Conservation (phyloP, 1,140 invertebrate species). For the Drosophila nasuta region DNA sequence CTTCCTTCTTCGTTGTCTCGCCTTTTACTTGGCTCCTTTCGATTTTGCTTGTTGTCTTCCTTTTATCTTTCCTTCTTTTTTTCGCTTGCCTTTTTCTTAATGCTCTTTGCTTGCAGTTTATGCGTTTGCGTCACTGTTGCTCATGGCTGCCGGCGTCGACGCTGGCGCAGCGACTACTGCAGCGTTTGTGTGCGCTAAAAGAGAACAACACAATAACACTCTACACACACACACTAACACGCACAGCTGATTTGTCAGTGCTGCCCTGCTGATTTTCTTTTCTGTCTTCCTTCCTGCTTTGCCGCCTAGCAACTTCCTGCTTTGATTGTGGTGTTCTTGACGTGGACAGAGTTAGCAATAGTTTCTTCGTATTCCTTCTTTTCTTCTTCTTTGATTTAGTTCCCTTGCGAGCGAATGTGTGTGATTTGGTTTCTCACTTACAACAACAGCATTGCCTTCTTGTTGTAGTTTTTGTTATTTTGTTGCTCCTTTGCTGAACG, state of each 20-base stretch:
- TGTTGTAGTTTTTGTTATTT: conserved; percentile 1
- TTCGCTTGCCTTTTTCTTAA: background rate
- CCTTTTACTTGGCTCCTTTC: background rate
- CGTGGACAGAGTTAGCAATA: background rate
- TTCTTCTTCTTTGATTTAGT: background rate
- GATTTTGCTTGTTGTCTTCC: too few species aligned
- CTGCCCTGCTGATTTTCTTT: background rate
- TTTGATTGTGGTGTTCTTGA: background rate
- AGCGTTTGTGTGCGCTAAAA: background rate
- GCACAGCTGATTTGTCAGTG: background rate
- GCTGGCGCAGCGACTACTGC: conserved; percentile 1
- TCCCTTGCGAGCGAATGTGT: background rate
- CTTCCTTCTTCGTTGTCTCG: background rate
- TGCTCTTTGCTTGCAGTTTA: background rate
- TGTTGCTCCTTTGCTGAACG: conserved; percentile 14
- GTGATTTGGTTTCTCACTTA: conserved; percentile 11
- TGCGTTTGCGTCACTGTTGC: background rate
- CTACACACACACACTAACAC: too few species aligned
- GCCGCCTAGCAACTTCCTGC: background rate
- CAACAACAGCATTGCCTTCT: conserved; percentile 23
- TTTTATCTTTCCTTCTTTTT: background rate
- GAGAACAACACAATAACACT: background rate
- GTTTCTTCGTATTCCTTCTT: background rate
- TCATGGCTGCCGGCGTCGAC: background rate
- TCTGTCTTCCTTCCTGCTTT: background rate